Evolutionary conservation across 2,797 vertebrate species (phyloP).

Genomic region (Agapornis canus): DNA sequence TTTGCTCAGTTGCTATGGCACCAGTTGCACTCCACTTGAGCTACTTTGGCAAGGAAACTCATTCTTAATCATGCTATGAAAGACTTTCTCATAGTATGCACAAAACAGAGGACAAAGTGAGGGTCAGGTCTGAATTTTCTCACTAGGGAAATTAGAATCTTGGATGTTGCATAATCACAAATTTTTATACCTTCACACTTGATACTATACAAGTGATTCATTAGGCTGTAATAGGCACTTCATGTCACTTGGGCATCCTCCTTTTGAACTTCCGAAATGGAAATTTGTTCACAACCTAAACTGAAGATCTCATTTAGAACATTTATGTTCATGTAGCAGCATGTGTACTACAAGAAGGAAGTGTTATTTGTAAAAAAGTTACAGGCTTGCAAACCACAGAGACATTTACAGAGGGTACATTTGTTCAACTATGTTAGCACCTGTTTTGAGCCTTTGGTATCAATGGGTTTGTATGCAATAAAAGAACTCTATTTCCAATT

Average conservation of each 20-base stretch:
- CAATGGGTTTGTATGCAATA: background rate
- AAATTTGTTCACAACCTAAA: conserved; percentile 10
- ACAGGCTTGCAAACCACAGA: conserved; percentile 1
- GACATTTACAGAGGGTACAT: conserved; percentile 24
- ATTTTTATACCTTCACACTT: background rate
- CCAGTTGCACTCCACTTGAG: background rate
- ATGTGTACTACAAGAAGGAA: background rate
- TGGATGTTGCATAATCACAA: background rate
- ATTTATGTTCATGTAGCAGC: background rate
- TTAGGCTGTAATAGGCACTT: background rate
- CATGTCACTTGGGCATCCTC: background rate
- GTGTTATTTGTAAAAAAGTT: background rate
- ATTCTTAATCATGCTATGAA: background rate
- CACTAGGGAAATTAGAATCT: background rate
- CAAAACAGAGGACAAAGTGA: background rate
- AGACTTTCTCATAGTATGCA: background rate
- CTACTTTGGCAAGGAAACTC: background rate
- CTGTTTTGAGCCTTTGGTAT: conserved; percentile 41
- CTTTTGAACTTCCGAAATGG: background rate
- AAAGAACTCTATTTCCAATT: conserved; percentile 16
- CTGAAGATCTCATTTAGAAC: background rate
- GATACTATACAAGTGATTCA: background rate
- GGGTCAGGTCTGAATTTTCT: conserved; percentile 6
- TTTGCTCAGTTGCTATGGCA: fast-evolving
- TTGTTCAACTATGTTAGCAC: conserved; percentile 48